Evolutionary conservation across 1,140 invertebrate species (phyloP), one percentile per base, ranked within the genome.

Genomic region (Caenorhabditis briggsae): DNA sequence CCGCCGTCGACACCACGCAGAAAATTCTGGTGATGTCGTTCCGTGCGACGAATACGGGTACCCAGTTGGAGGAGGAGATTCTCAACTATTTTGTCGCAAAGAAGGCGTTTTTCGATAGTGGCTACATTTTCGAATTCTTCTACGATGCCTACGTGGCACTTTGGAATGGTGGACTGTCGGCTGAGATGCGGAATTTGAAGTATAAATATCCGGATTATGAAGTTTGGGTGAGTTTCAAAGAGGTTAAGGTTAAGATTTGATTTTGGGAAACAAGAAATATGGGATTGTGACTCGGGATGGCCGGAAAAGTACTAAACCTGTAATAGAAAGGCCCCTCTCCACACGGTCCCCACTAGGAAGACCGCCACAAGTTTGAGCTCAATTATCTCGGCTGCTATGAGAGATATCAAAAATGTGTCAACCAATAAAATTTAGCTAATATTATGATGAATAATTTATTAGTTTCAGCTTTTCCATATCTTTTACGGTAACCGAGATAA

Each of bases 101-200:
- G 65, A 65, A 43, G 2, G n/a, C 48, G 8, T 89, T 89, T 65
- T 86, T 88, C 50, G 88, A 65, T 41, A 48, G 53, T 70, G 88
- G 88, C 16, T 82, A 86, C 11, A 65, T 89, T 14, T 86, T 83
- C 70, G 82, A 86, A 33, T 89, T 89, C 70, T 89, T 89, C 87
- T 88, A 88, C 84, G 83, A 89, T 58, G 88, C 83, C 9, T 89
- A 88, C 74, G 16, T 82, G 46, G 48, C 48, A 18, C 41, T 89
- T 5, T 89, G 88, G 88, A 82, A 85, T 3, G 87, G 46, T 5
- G 88, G 88, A 50, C 50, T 89, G 55, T 82, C 86, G 59, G 41
- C 50, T 3, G 64, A 83, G 55, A 70, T 86, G 43, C n/a, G 82
- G 43, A 46, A 23, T 23, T 46, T 88, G n/a, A 74, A 85, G 50